phyloP scores from a whole-genome alignment of 2,888 invertebrate genomes.

The Sturmia bella region DNA sequence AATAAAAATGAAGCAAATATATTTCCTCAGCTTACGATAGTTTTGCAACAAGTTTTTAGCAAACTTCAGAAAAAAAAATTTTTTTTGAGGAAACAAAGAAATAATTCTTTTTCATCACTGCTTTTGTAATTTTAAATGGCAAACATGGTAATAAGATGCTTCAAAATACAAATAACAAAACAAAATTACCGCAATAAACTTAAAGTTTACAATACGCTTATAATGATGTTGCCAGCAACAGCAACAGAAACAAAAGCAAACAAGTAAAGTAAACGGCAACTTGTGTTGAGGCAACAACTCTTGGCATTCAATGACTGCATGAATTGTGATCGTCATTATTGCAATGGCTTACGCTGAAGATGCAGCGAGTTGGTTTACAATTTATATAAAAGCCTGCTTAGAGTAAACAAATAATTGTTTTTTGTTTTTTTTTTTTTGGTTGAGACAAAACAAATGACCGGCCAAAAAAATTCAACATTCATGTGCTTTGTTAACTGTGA shows the following conservation, averaged over 20 bases:
- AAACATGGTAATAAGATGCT: slow-evolving; percentile 47
- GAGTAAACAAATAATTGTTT: slow-evolving; percentile 27
- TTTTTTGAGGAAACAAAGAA: not conserved
- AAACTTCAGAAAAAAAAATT: not conserved
- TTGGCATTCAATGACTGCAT: slow-evolving; percentile 30
- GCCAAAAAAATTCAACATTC: slow-evolving; percentile 24
- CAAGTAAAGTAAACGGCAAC: slow-evolving; percentile 35
- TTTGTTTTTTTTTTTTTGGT: not conserved
- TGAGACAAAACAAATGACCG: slow-evolving; percentile 1
- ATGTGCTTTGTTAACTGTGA: slow-evolving; percentile 34
- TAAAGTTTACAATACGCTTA: slow-evolving; percentile 56
- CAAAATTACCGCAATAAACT: slow-evolving; percentile 62
- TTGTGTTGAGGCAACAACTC: slow-evolving; percentile 7
- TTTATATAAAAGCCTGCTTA: not conserved
- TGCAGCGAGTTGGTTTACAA: slow-evolving; percentile 20
- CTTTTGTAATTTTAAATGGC: slow-evolving; percentile 9
- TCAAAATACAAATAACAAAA: slow-evolving; percentile 40
- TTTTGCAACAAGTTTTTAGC: no score
- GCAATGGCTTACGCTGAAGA: slow-evolving; percentile 33
- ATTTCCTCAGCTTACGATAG: no score
- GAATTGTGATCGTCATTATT: slow-evolving; percentile 34
- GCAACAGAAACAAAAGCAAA: slow-evolving; percentile 29
- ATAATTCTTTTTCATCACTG: slow-evolving; percentile 22
- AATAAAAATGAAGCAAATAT: no score
- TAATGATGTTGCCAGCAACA: slow-evolving; percentile 39